These are phyloP conservation scores for Nyctibius grandis DNA, from an alignment of 2,797 vertebrate species.

Conservation along the genomic window DNA sequence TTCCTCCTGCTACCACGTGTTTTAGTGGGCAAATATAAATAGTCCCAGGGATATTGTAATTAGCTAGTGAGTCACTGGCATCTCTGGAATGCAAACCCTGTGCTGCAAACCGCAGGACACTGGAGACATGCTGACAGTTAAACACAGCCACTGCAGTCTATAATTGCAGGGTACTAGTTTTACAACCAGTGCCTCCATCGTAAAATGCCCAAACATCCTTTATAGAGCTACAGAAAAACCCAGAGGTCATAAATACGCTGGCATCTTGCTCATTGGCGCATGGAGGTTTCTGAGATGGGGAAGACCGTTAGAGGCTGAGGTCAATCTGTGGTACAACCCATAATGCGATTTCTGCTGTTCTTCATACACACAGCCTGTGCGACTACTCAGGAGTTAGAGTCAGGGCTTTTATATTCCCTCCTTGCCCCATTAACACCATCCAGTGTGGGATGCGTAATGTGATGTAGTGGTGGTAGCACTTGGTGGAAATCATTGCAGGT, in stretches of 20 bases:
- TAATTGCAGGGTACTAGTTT: slow-evolving; percentile 23
- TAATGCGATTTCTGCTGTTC: neutral
- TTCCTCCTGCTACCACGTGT: neutral
- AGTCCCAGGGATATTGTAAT: slow-evolving; percentile 42
- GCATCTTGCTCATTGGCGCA: neutral
- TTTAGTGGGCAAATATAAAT: slow-evolving; percentile 24
- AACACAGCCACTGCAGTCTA: neutral
- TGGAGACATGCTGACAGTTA: slow-evolving; percentile 21
- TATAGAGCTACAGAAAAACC: neutral
- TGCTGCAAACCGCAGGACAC: neutral
- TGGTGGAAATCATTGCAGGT: neutral
- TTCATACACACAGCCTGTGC: neutral
- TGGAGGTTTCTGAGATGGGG: neutral
- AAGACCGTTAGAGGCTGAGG: neutral
- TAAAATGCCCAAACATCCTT: neutral
- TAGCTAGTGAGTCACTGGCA: slow-evolving; percentile 19
- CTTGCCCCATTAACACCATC: neutral
- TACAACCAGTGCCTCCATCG: neutral
- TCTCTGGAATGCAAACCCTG: slow-evolving; percentile 12
- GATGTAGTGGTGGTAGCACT: neutral
- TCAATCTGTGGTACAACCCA: neutral
- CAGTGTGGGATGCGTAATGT: neutral
- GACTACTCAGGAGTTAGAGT: neutral
- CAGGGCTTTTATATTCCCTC: neutral
- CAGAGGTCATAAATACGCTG: neutral